Evolutionary conservation across 2,797 vertebrate species (phyloP).

Genomic region (Mormyrus proboscirostris): DNA sequence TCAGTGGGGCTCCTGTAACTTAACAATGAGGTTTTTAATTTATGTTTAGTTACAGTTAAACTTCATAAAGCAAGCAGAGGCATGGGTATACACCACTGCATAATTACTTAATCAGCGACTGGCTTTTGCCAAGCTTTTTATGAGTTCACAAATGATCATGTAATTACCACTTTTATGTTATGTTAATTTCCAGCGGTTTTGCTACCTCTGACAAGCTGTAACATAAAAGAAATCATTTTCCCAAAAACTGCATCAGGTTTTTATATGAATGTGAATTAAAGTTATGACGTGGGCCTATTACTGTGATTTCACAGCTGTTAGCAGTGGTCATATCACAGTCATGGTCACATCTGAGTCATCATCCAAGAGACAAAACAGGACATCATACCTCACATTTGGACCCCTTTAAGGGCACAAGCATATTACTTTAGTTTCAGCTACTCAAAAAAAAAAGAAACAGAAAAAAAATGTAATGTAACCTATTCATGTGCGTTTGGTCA

Average conservation of each 20-base stretch:
- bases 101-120: constrained; percentile 10
- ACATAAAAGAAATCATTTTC: neutral
- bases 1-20: neutral
- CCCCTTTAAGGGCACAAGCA: neutral
- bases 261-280: constrained; percentile 4
- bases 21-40: neutral
- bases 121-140: constrained; percentile 12
- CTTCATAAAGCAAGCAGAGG: neutral
- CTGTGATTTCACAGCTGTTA: neutral
- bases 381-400: neutral
- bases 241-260: neutral
- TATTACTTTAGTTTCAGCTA: constrained; percentile 16
- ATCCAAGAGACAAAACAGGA: neutral
- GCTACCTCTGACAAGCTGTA: neutral
- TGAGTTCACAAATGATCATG: constrained; percentile 11
- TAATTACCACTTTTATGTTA: constrained; percentile 10
- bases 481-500: constrained; percentile 2
- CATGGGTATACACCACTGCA: neutral
- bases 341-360: neutral
- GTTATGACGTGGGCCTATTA: neutral
- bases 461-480: neutral
- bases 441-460: neutral
- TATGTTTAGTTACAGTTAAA: constrained; percentile 11
- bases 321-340: neutral
- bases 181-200: neutral